Base-by-base conservation (phyloP, 2,888 invertebrate genomes). In the Erynnis tages region DNA sequence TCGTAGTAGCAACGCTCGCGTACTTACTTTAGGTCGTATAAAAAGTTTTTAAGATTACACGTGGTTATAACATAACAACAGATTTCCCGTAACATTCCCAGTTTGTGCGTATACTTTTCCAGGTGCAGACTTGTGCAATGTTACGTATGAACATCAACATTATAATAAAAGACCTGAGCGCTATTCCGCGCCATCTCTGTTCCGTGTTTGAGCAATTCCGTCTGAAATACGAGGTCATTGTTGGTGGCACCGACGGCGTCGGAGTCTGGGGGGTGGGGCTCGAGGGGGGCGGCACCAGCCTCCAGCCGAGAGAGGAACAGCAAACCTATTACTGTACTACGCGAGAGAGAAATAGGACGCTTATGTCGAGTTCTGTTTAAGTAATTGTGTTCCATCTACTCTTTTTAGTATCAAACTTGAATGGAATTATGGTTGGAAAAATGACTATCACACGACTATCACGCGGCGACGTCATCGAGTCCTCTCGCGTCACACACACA, bases 171-270 rank as follows among this genome's bases (percentile, higher is more conserved):
- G 57, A 58, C 53, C 54, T 61, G 46, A 60, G 58, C 69, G 72
- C 83, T 76, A 80, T 83, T 82, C 81, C 75, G 73, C 74, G 77
- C 77, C 84, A 84, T 80, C 81, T 74, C 77, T 81, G 80, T 84
- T 84, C 86, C 76, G 75, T 82, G 80, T 87, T 88, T 80, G 80
- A 85, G 84, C 86, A 88, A 89, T 88, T 88, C 82, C 77, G 76
- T 72, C 86, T 88, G 82, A 88, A 89, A 88, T 89, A 89, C 86
- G 88, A 82, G 88, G 88, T 87, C 89, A 85, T 88, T 87, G 88
- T 85, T 83, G 87, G 85, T 85, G 84, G 85, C 85, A 82, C 79
- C 80, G 79, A 77, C 79, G 79, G 80, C 75, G 76, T 74, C 71
- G 78, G 82, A 73, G 73, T 69, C 73, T 68, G 74, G 66, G 65